Evolutionary conservation across 1,140 invertebrate species (phyloP).

Genomic region (Lepidotrigona ventralis): DNA sequence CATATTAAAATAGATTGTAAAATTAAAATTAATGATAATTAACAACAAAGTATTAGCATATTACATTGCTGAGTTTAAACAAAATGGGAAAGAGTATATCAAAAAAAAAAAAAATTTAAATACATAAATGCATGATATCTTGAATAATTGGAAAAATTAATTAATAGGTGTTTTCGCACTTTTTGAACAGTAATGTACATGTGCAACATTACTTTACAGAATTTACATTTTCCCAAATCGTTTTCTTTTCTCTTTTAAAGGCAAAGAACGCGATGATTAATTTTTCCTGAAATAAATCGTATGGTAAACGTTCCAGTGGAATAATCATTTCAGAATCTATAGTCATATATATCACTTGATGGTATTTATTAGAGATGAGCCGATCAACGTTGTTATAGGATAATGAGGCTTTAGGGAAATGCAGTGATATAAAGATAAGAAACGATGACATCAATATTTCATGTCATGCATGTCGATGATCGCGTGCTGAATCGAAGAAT

Average conservation of each 20-base stretch:
- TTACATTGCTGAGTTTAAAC: not conserved
- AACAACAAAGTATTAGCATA: not conserved
- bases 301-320: not conserved
- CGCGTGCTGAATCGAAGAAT: constrained; percentile 13
- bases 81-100: not conserved
- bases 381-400: not conserved
- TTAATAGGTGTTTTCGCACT: not conserved
- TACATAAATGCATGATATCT: no score
- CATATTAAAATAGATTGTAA: not conserved
- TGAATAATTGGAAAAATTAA: no score
- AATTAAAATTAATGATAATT: not conserved
- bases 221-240: not conserved
- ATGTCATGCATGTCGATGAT: not conserved
- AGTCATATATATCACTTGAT: no score
- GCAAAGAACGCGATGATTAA: not conserved
- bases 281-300: not conserved
- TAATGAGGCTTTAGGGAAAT: not conserved
- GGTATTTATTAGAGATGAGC: not conserved
- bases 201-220: not conserved
- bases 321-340: not conserved
- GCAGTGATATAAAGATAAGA: not conserved
- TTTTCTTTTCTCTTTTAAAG: not conserved
- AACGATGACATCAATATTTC: not conserved
- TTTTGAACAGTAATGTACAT: not conserved
- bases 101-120: not conserved